phyloP scores from a whole-genome alignment of 2,888 invertebrate species.

The Corbicula japonica region DNA sequence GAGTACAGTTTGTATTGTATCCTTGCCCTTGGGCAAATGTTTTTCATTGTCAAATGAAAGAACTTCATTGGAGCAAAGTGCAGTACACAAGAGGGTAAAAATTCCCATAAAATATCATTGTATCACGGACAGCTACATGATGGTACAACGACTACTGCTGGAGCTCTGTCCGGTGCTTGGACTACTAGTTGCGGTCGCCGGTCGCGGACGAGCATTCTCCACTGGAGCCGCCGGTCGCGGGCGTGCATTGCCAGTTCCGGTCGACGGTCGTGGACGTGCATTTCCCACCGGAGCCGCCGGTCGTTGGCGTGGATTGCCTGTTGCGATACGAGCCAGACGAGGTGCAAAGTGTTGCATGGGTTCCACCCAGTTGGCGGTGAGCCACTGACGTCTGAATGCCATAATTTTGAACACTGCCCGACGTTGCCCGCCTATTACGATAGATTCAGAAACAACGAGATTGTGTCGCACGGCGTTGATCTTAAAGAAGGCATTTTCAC shows the following conservation, averaged over 20 bases:
- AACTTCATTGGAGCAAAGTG: too few species aligned
- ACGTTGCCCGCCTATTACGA: conserved; percentile 50
- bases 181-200: too few species aligned
- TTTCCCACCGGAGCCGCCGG: neutral
- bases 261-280: neutral
- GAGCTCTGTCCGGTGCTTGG: too few species aligned
- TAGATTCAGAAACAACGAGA: conserved; percentile 39
- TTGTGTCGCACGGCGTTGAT: conserved; percentile 40
- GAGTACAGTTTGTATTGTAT: too few species aligned
- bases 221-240: neutral
- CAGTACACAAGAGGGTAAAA: too few species aligned
- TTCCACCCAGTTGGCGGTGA: conserved; percentile 24
- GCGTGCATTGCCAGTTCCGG: neutral
- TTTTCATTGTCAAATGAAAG: too few species aligned
- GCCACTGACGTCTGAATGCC: conserved; percentile 38
- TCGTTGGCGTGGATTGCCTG: neutral
- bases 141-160: too few species aligned
- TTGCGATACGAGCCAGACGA: conserved; percentile 15
- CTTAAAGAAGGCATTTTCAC: conserved; percentile 42
- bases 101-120: too few species aligned
- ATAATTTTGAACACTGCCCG: conserved; percentile 46
- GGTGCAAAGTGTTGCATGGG: conserved; percentile 39
- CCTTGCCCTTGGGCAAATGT: too few species aligned
- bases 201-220: too few species aligned
- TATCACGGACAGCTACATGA: too few species aligned